Conservation (phyloP, 2,113 vertebrate species). For the Steatornis caripensis region DNA sequence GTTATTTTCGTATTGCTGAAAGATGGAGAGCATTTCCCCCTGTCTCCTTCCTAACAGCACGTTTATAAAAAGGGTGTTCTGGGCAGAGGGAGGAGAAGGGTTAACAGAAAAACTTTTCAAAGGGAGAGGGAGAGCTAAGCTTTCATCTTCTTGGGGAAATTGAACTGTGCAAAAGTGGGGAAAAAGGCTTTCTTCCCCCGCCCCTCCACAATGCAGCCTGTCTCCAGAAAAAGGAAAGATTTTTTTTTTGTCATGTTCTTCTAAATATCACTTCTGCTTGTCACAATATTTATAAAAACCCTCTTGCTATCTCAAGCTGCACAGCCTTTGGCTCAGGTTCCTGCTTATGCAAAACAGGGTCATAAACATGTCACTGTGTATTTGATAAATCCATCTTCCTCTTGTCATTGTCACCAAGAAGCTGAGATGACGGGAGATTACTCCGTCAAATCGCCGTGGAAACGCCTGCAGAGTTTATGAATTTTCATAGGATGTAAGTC, state of each 20-base stretch:
- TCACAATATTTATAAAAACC: slow-evolving; percentile 67
- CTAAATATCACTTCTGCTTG: slow-evolving; percentile 68
- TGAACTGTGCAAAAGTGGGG: background rate
- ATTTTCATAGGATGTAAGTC: slow-evolving; percentile 66
- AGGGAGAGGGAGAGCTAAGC: background rate
- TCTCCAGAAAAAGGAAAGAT: background rate
- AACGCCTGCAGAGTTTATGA: slow-evolving; percentile 69
- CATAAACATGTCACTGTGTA: slow-evolving; percentile 68
- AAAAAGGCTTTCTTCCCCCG: background rate
- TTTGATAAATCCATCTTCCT: slow-evolving; percentile 77
- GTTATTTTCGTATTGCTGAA: background rate
- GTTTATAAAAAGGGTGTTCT: background rate
- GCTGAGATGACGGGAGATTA: slow-evolving; percentile 71
- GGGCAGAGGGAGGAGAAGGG: background rate
- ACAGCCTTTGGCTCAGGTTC: slow-evolving; percentile 62
- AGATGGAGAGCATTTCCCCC: background rate
- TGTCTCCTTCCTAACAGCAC: background rate
- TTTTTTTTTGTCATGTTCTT: slow-evolving; percentile 52
- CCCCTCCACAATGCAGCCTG: background rate
- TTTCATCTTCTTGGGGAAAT: background rate
- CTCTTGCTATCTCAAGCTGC: slow-evolving; percentile 60
- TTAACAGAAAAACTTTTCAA: slow-evolving; percentile 37
- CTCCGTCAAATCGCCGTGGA: slow-evolving; percentile 62
- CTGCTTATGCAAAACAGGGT: slow-evolving; percentile 70
- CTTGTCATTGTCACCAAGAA: slow-evolving; percentile 72